These are phyloP conservation scores for Zalophus californianus DNA, from an alignment of 2,797 vertebrate genomes.

Conservation along the genomic window DNA sequence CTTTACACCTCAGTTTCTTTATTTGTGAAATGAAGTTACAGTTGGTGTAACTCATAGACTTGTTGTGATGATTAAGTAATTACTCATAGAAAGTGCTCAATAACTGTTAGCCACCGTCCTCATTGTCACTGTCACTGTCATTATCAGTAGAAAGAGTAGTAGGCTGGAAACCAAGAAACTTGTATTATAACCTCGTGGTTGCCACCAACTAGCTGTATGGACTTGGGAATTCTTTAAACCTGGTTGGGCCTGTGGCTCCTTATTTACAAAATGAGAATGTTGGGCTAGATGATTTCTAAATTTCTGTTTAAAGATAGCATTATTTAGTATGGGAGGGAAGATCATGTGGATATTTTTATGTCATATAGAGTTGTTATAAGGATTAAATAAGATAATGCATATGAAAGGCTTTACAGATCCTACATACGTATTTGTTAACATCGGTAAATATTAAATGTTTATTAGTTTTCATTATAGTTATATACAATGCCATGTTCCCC, in stretches of 20 bases:
- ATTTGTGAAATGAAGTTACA: constrained; percentile 51
- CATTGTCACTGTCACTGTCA: background rate
- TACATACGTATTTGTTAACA: constrained; percentile 25
- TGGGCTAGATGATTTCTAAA: constrained; percentile 24
- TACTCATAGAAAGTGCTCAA: background rate
- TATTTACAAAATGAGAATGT: constrained; percentile 19
- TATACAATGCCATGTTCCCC: background rate
- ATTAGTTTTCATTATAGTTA: background rate
- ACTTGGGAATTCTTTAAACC: constrained; percentile 5
- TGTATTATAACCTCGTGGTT: constrained; percentile 3
- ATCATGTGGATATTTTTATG: background rate
- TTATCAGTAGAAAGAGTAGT: background rate
- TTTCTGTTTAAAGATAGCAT: constrained; percentile 39
- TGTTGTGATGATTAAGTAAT: background rate
- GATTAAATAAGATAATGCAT: constrained; percentile 17
- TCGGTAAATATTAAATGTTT: constrained; percentile 12
- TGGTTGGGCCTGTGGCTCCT: background rate
- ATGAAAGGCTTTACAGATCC: background rate
- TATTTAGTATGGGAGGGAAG: background rate
- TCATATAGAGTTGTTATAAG: background rate
- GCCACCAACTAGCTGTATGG: background rate
- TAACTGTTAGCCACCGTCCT: background rate
- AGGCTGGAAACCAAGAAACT: background rate
- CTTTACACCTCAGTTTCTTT: constrained; percentile 2
- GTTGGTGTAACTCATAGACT: background rate